Evolutionary conservation across 2,113 vertebrate genomes (phyloP).

Genomic region (Argyrosomus japonicus): DNA sequence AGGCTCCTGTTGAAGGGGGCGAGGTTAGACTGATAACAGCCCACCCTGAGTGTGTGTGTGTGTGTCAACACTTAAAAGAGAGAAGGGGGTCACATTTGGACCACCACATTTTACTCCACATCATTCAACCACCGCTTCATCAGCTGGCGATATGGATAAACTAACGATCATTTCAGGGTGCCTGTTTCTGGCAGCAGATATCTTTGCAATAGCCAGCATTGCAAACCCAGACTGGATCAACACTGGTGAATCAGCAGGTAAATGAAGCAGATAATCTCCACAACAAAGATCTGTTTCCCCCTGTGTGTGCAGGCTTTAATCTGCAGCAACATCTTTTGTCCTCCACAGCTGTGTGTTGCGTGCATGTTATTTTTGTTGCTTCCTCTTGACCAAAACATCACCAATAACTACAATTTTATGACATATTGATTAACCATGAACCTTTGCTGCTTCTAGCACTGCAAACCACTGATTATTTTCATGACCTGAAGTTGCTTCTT

Average conservation of each 20-base stretch:
- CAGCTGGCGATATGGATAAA: constrained; percentile 92
- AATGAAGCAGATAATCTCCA: constrained; percentile 63
- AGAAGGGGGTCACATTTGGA: constrained; percentile 53
- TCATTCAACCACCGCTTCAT: constrained; percentile 22
- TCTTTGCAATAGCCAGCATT: constrained; percentile 98
- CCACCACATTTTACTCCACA: constrained; percentile 14
- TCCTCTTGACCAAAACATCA: neutral
- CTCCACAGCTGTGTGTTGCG: constrained; percentile 17
- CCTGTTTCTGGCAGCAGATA: constrained; percentile 97
- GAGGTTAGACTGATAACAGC: constrained; percentile 75
- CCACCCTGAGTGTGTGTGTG: constrained; percentile 46
- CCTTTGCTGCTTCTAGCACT: neutral
- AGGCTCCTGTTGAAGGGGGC: constrained; percentile 72
- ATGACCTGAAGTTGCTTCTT: no score
- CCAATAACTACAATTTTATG: neutral
- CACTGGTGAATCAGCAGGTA: constrained; percentile 98
- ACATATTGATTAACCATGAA: neutral
- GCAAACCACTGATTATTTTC: neutral
- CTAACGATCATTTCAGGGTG: constrained; percentile 99
- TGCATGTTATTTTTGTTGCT: neutral
- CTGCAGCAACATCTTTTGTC: constrained; percentile 56
- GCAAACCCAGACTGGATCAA: constrained; percentile 99
- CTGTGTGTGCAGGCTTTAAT: constrained; percentile 48
- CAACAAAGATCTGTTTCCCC: constrained; percentile 34
- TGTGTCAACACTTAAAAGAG: constrained; percentile 15